Evolutionary conservation across 2,888 invertebrate species (phyloP).

Genomic region (Luperina nickerlii): DNA sequence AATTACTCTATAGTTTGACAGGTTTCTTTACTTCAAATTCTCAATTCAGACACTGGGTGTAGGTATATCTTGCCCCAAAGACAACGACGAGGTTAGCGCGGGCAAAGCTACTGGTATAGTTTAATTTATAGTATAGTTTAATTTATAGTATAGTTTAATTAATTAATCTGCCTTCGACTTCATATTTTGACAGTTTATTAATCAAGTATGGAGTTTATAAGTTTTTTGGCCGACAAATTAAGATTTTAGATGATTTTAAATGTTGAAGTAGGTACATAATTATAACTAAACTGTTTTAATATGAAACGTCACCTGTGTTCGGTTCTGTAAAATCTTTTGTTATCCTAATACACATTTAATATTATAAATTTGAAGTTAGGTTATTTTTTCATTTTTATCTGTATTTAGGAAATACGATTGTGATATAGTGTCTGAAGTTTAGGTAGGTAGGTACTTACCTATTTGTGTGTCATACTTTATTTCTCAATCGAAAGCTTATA

Average conservation of each 20-base stretch:
- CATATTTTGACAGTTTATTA: constrained; percentile 68
- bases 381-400: too few species aligned
- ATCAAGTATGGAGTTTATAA: constrained; percentile 46
- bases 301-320: constrained; percentile 21
- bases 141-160: constrained; percentile 73
- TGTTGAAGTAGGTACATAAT: not conserved
- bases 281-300: constrained; percentile 1
- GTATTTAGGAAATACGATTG: too few species aligned
- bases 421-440: too few species aligned
- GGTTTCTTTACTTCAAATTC: not conserved
- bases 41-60: not conserved
- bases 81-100: constrained; percentile 67
- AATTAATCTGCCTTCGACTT: constrained; percentile 69
- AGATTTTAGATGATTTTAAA: constrained; percentile 26
- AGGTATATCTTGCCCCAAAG: constrained; percentile 69
- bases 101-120: too few species aligned
- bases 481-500: too few species aligned
- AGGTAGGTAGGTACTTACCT: too few species aligned
- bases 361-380: too few species aligned
- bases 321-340: not conserved
- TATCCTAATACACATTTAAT: too few species aligned
- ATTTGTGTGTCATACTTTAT: too few species aligned
- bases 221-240: constrained; percentile 36
- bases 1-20: not conserved
- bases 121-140: too few species aligned